Base-by-base conservation (phyloP, 2,888 invertebrate genomes). In the Bruchidius siliquastri region DNA sequence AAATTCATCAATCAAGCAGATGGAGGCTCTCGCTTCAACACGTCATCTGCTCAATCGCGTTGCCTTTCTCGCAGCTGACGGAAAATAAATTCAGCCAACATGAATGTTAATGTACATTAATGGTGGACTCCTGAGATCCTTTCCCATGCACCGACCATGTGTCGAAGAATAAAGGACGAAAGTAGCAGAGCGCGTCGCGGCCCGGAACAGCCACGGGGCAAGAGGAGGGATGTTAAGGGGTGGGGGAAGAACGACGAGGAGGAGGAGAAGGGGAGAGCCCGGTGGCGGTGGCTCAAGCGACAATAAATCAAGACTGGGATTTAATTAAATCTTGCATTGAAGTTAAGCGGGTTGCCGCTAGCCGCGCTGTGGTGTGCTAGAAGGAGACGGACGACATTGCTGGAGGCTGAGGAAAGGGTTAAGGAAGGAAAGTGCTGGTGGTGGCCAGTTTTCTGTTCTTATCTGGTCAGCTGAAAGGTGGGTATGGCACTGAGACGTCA, bases 241-340 rank as follows among this genome's bases (percentile, higher is more conserved):
- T 13, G 49, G 49, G 49, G 49, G 49, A 8, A 49, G 49, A 18
- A 13, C 6, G 49, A 8, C 18, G 49, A 69, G 74, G 72, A 69
- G 70, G 74, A 30, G 75, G 72, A 74, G 70, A 72, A 72, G 74
- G 73, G 69, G 71, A 49, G 26, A 67, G 71, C 74, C 67, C 76
- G 74, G 77, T 75, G 71, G 77, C 73, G 75, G 78, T 74, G 77
- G 81, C 83, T 81, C 83, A 83, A 85, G 86, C 86, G 87, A 87
- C 87, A 87, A 88, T 88, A 88, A 88, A 88, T 88, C 88, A 88
- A 87, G 87, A 86, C 86, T 85, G 84, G 87, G 87, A 87, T 87
- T 88, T 87, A 88, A 87, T 88, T 87, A 88, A 88, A 88, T 88
- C 87, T 88, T 87, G 87, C 87, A 87, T 87, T 87, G 87, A 87